Evolutionary conservation across 1,140 invertebrate genomes (phyloP).

Genomic region (Dreissena polymorpha): DNA sequence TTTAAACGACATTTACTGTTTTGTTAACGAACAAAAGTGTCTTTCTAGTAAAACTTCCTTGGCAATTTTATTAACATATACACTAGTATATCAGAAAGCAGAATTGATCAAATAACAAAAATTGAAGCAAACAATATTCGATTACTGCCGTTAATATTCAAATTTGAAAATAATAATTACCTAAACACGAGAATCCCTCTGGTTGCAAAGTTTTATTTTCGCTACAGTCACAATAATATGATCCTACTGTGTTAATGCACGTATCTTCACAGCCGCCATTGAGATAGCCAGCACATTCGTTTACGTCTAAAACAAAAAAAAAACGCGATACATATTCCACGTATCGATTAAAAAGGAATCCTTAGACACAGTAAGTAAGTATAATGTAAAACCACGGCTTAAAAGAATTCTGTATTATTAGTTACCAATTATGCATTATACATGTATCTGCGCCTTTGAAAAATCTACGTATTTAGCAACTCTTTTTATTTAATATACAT

Average conservation of each 20-base stretch:
- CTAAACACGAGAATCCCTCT: background rate
- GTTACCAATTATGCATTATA: no score
- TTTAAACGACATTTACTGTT: no score
- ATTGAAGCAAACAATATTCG: background rate
- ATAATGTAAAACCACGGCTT: no score
- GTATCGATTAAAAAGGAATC: no score
- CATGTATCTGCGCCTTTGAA: no score
- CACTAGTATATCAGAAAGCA: background rate
- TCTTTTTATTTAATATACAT: no score
- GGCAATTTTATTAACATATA: background rate
- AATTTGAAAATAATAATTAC: background rate
- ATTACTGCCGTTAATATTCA: background rate
- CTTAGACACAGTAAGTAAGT: no score
- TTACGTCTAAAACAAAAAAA: background rate
- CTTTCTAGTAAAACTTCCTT: no score
- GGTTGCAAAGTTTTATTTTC: background rate
- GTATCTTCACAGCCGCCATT: conserved; percentile 23
- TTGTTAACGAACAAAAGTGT: no score
- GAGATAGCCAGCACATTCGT: conserved; percentile 16
- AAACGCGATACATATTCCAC: no score
- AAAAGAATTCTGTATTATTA: no score
- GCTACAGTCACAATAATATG: background rate
- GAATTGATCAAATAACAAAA: background rate
- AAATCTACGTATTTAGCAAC: no score
- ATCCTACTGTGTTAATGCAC: conserved; percentile 16